phyloP scores from a whole-genome alignment of 2,888 invertebrate species.

The Bembecia ichneumoniformis region DNA sequence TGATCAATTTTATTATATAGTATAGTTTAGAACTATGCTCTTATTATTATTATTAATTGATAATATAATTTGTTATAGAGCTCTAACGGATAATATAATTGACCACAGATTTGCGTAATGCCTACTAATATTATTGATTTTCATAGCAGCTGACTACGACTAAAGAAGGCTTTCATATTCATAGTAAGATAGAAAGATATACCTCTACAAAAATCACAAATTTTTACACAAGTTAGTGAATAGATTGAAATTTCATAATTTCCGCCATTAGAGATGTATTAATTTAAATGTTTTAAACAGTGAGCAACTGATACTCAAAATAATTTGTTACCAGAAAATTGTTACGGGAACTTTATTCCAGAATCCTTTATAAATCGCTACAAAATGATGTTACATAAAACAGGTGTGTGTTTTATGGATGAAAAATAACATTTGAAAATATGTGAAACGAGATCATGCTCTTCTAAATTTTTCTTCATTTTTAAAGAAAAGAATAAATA shows the following conservation, averaged over 20 bases:
- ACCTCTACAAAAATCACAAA: constrained; percentile 60
- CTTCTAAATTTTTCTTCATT: constrained; percentile 42
- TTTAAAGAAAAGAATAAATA: constrained; percentile 8
- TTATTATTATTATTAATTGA: not conserved
- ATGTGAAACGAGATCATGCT: constrained; percentile 66
- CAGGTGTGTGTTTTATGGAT: no score
- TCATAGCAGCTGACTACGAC: constrained; percentile 63
- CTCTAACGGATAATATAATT: constrained; percentile 30
- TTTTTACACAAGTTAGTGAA: constrained; percentile 58
- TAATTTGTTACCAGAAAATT: constrained; percentile 24
- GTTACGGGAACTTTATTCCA: constrained; percentile 70
- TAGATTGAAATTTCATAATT: constrained; percentile 38
- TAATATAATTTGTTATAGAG: not conserved
- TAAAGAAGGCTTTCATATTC: constrained; percentile 68
- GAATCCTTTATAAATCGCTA: not conserved
- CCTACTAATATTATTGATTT: constrained; percentile 63
- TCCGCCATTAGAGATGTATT: constrained; percentile 30
- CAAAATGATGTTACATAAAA: no score
- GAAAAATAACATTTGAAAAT: constrained; percentile 55
- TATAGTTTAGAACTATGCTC: constrained; percentile 5
- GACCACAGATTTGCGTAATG: constrained; percentile 60
- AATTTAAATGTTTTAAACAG: constrained; percentile 39
- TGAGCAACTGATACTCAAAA: constrained; percentile 48
- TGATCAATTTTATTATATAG: constrained; percentile 52
- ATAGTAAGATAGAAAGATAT: constrained; percentile 62